Conservation (phyloP, 2,797 vertebrate species). For the Cirrhinus molitorella region DNA sequence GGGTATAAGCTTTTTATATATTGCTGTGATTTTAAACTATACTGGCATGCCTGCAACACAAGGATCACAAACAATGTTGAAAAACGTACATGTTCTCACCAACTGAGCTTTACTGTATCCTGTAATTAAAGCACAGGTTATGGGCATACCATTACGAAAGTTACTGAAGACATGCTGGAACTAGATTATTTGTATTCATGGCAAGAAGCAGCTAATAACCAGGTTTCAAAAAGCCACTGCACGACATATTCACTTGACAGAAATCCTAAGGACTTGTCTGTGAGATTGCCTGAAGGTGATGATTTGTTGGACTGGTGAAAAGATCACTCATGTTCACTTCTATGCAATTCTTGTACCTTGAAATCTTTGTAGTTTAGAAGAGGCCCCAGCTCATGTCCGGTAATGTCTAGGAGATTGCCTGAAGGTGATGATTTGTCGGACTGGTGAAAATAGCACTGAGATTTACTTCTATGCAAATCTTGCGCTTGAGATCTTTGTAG, state of each 20-base stretch:
- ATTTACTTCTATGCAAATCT: background rate
- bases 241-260: background rate
- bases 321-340: background rate
- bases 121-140: slow-evolving; percentile 26
- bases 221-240: slow-evolving; percentile 17
- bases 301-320: background rate
- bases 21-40: background rate
- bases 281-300: slow-evolving; percentile 1
- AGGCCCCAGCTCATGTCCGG: background rate
- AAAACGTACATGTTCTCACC: background rate
- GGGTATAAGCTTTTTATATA: background rate
- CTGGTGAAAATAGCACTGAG: background rate
- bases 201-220: slow-evolving; percentile 10
- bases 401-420: slow-evolving; percentile 9
- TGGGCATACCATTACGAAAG: background rate
- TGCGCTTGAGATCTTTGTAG: background rate
- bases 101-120: slow-evolving; percentile 20
- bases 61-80: background rate
- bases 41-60: background rate
- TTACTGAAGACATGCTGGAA: slow-evolving; percentile 26
- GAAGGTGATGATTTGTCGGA: slow-evolving; percentile 10
- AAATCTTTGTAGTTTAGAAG: background rate
- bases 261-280: slow-evolving; percentile 9
- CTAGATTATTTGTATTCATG: slow-evolving; percentile 27
- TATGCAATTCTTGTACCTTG: background rate